Conservation (phyloP, 2,113 vertebrate species). For the Numenius arquata region DNA sequence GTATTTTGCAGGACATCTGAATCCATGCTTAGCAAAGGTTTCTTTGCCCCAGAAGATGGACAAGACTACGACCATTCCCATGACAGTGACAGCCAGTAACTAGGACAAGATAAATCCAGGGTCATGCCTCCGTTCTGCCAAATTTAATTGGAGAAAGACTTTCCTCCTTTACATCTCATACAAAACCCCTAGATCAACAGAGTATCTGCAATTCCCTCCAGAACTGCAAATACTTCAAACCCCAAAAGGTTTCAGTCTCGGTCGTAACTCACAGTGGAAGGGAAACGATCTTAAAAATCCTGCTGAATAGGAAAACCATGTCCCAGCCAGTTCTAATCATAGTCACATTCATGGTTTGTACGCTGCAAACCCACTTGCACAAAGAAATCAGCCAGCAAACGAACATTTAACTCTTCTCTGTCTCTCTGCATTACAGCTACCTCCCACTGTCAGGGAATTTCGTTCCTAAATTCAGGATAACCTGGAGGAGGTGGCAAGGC, state of each 20-base stretch:
- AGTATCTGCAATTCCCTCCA: neutral
- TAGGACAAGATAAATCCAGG: neutral
- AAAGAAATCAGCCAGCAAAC: neutral
- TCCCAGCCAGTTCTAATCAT: neutral
- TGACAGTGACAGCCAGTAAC: neutral
- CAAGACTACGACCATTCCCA: neutral
- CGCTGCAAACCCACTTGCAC: neutral
- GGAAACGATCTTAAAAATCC: neutral
- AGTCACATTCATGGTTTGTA: neutral
- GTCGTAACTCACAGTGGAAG: neutral
- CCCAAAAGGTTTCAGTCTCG: neutral
- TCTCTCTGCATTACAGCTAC: neutral
- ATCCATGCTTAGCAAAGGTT: neutral
- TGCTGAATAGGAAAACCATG: neutral
- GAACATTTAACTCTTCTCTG: neutral
- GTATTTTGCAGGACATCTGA: neutral
- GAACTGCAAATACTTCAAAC: neutral
- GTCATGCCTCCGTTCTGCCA: neutral
- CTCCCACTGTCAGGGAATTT: neutral
- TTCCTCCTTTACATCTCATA: neutral
- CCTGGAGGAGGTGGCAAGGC: neutral
- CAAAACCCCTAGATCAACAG: neutral
- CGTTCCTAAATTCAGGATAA: neutral
- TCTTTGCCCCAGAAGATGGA: neutral
- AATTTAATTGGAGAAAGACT: neutral